Evolutionary conservation across 2,797 vertebrate genomes (phyloP).

Genomic region (Rhinoraja longicauda): DNA sequence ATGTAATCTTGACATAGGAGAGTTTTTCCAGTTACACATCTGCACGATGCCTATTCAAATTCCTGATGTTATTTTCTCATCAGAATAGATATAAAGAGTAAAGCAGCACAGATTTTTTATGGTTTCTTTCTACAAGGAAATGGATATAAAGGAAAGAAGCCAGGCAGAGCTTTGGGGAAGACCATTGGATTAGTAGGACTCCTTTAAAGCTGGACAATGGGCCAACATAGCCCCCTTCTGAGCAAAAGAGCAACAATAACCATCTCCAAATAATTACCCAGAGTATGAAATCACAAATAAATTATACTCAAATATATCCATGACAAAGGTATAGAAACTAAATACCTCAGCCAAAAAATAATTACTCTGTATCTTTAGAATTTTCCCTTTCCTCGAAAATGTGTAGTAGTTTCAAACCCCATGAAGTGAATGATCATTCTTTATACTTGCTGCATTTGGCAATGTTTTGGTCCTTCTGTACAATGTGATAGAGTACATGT

Average conservation of each 20-base stretch:
- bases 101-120: not conserved
- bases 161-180: not conserved
- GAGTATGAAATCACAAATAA: not conserved
- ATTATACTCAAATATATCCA: not conserved
- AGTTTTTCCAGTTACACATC: not conserved
- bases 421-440: not conserved
- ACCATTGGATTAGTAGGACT: not conserved
- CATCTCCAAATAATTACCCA: too few relatives aligned
- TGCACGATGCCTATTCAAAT: not conserved
- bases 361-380: not conserved
- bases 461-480: not conserved
- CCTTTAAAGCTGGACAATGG: not conserved
- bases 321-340: not conserved
- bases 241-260: not conserved
- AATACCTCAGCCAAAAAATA: not conserved
- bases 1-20: not conserved
- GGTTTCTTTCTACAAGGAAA: not conserved
- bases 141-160: not conserved
- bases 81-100: not conserved
- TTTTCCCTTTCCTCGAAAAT: not conserved
- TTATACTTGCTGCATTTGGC: not conserved
- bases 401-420: not conserved
- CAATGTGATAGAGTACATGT: not conserved
- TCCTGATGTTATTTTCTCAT: not conserved
- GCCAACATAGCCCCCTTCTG: not conserved